Base-by-base conservation (phyloP, 2,797 vertebrate genomes). In the Microchirus variegatus region DNA sequence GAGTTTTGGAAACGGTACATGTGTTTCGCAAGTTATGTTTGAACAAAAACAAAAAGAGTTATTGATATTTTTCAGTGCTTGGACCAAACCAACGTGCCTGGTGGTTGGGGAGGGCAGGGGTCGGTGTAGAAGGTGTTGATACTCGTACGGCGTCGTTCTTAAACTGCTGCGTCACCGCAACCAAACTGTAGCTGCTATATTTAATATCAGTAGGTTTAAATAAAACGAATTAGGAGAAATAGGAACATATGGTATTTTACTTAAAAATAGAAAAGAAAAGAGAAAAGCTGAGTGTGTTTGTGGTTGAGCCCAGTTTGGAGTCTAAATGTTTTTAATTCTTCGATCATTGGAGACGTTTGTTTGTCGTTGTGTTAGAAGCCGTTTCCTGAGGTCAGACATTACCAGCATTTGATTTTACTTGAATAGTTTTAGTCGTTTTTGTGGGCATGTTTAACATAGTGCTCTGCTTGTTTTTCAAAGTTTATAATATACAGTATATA, bases 61-160 rank as follows among this genome's bases (percentile, higher is more conserved):
- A 68, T 77, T 4, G 40, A 10, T 55, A 52, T 58, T 76, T 71
- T 70, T 83, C 64, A 50, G 59, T 60, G 59, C 75, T 77, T 51
- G 80, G 87, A 91, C 89, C 88, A 85, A 91, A 89, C 87, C 86
- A 62, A 77, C 18, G 88, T 91, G 90, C 90, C 90, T 93, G 82
- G 22, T 22, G 22, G 22, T 22, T 22, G 22, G 22, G 22, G 22
- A 22, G 22, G 22, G n/a, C n/a, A n/a, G n/a, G 22, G 22, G 22
- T 22, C 2, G 22, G 22, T 22, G 22, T 22, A 22, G 31, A 31
- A 31, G 54, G 26, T 57, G 54, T 56, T 12, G 8, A 16, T 10
- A 12, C 59, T 56, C 57, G 63, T 17, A 16, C 54, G 52, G 69
- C 66, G 11, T 41, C 31, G 16, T 51, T 53, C 71, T 63, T 22